Evolutionary conservation across 1,140 invertebrate species (phyloP).

Genomic region (Dinoponera quadriceps): DNA sequence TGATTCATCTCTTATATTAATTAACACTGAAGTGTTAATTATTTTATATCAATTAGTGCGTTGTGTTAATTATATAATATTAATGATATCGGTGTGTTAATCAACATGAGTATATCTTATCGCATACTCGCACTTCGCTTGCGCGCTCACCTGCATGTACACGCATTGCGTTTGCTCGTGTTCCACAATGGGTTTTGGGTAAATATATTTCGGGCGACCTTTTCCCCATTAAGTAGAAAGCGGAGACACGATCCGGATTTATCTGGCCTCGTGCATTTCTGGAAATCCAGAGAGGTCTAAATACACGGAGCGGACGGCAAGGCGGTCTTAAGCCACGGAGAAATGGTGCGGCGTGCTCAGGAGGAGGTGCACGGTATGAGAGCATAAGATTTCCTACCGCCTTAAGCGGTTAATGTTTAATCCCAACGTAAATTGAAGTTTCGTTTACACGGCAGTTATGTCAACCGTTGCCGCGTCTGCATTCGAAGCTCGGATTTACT

Average conservation of each 20-base stretch:
- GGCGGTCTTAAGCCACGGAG: conserved; percentile 34
- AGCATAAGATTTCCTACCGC: conserved; percentile 53
- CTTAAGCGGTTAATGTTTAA: conserved; percentile 62
- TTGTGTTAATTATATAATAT: neutral
- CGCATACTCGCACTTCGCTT: no score
- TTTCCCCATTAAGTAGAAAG: conserved; percentile 1
- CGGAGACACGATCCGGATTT: conserved; percentile 32
- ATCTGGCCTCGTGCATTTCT: conserved; percentile 21
- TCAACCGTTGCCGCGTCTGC: conserved; percentile 51
- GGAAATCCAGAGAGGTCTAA: conserved; percentile 28
- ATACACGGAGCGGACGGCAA: conserved; percentile 42
- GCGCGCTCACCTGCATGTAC: no score
- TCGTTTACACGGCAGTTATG: conserved; percentile 53
- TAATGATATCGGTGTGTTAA: no score
- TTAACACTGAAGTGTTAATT: neutral
- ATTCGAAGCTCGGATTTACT: conserved; percentile 48
- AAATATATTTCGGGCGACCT: neutral
- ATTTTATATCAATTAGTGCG: neutral
- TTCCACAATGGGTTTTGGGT: neutral
- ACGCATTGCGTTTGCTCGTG: neutral
- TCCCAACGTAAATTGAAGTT: conserved; percentile 63
- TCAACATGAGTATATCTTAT: no score
- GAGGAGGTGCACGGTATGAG: conserved; percentile 35
- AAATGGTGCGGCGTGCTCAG: conserved; percentile 39
- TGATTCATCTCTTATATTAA: conserved; percentile 7